phyloP scores from a whole-genome alignment of 2,888 invertebrate genomes.

The Perdita meconis region DNA sequence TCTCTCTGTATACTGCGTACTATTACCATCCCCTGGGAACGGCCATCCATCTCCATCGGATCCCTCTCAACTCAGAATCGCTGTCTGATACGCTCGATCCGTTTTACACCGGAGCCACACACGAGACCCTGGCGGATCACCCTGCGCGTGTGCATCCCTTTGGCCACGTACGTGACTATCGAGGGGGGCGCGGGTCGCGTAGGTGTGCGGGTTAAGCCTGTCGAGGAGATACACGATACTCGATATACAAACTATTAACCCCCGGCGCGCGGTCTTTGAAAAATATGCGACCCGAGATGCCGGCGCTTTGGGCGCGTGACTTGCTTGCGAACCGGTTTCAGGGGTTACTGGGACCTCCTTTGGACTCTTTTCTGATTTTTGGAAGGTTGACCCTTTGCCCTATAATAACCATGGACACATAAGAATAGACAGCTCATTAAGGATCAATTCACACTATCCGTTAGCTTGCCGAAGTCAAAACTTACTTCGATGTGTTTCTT shows the following conservation, averaged over 20 bases:
- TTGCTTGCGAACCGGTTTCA: constrained; percentile 43
- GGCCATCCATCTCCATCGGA: constrained; percentile 83
- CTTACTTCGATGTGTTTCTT: no score
- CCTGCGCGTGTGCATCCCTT: constrained; percentile 52
- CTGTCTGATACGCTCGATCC: constrained; percentile 75
- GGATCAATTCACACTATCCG: no score
- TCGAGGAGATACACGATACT: constrained; percentile 57
- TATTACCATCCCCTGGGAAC: constrained; percentile 81
- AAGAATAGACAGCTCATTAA: no score
- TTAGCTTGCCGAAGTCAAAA: no score
- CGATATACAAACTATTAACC: constrained; percentile 77
- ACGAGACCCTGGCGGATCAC: constrained; percentile 23
- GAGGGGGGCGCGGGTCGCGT: constrained; percentile 35
- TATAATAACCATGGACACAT: no score
- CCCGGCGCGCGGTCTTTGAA: constrained; percentile 62
- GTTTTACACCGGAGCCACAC: constrained; percentile 60
- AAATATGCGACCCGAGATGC: constrained; percentile 56
- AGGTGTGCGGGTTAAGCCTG: constrained; percentile 55
- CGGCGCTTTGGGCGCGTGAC: constrained; percentile 59
- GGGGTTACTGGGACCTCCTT: not conserved
- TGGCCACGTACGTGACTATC: constrained; percentile 57
- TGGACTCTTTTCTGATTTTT: not conserved
- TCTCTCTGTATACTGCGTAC: constrained; percentile 59
- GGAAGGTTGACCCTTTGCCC: no score
- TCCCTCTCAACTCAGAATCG: constrained; percentile 81